A percentile compares a stretch with the other conserved stretches of the same genome.
These are phyloP conservation scores for Thalassophryne amazonica DNA, from an alignment of 2,797 vertebrate genomes.

Conservation along the genomic window DNA sequence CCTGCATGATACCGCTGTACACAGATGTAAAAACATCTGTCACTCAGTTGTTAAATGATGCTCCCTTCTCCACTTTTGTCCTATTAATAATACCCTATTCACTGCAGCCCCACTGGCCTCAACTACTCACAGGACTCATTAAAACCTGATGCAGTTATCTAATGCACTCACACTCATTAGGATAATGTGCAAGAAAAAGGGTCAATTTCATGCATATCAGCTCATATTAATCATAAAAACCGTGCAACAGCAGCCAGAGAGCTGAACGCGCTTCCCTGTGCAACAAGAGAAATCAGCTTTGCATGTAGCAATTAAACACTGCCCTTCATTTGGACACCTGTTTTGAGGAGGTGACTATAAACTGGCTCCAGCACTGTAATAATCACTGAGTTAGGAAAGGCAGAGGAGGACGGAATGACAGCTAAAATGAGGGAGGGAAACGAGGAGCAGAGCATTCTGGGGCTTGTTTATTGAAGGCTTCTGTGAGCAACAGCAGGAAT, in stretches of 20 bases:
- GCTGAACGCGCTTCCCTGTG: neutral
- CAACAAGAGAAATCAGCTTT: neutral
- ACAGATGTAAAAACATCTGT: too few species aligned
- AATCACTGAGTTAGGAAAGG: constrained; percentile 27
- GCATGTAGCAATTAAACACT: neutral
- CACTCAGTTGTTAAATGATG: too few species aligned
- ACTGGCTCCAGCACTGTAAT: constrained; percentile 13
- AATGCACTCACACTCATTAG: constrained; percentile 4
- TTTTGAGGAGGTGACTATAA: constrained; percentile 20
- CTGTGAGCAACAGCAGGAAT: constrained; percentile 30
- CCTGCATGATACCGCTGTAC: too few species aligned
- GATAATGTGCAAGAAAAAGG: neutral
- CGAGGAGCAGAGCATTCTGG: constrained; percentile 23
- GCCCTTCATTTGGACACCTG: neutral
- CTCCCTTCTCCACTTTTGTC: too few species aligned
- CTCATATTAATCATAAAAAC: constrained; percentile 22
- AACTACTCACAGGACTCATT: neutral
- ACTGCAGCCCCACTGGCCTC: neutral
- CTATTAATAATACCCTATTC: neutral
- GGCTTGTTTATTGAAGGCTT: constrained; percentile 45
- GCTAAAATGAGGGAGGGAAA: constrained; percentile 2
- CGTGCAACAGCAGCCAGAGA: neutral
- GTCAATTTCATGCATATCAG: constrained; percentile 5
- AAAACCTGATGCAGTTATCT: constrained; percentile 16
- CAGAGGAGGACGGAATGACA: constrained; percentile 1